phyloP scores from a whole-genome alignment of 2,888 invertebrate genomes.

The Cylindroiulus punctatus region DNA sequence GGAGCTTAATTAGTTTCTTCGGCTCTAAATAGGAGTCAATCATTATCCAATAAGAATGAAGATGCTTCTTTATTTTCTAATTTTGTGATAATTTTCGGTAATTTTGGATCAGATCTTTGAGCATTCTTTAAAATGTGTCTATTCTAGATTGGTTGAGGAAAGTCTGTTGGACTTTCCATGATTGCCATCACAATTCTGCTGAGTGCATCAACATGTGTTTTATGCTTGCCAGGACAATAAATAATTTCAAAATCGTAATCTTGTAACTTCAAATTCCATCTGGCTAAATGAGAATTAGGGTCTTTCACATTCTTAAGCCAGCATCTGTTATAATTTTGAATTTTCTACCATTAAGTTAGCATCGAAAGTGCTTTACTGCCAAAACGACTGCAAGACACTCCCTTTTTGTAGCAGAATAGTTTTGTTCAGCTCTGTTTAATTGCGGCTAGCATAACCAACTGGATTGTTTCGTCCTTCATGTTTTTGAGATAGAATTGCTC shows the following conservation, averaged over 20 bases:
- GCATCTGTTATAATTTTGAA: no score
- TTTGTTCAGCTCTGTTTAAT: slow-evolving; percentile 43
- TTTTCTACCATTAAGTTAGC: no score
- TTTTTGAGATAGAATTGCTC: slow-evolving; percentile 48
- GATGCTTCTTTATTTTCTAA: no score
- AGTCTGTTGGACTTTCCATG: no score
- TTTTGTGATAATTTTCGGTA: no score
- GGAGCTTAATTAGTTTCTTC: no score
- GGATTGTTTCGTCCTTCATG: not conserved
- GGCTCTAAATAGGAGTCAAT: no score
- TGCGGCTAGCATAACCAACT: not conserved
- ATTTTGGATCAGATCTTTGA: no score
- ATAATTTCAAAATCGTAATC: slow-evolving; percentile 48
- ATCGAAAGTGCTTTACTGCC: not conserved
- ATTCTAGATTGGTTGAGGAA: no score
- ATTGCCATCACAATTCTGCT: not conserved
- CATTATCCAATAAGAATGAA: no score
- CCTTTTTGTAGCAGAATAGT: slow-evolving; percentile 27
- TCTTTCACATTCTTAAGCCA: not conserved
- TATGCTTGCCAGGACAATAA: not conserved
- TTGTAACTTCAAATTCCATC: slow-evolving; percentile 4
- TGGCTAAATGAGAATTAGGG: not conserved
- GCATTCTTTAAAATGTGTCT: no score
- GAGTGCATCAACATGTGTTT: slow-evolving; percentile 10
- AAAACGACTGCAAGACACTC: slow-evolving; percentile 50